These are phyloP conservation scores for Cerceris ruficornis DNA, from an alignment of 2,888 invertebrate species.

Conservation along the genomic window DNA sequence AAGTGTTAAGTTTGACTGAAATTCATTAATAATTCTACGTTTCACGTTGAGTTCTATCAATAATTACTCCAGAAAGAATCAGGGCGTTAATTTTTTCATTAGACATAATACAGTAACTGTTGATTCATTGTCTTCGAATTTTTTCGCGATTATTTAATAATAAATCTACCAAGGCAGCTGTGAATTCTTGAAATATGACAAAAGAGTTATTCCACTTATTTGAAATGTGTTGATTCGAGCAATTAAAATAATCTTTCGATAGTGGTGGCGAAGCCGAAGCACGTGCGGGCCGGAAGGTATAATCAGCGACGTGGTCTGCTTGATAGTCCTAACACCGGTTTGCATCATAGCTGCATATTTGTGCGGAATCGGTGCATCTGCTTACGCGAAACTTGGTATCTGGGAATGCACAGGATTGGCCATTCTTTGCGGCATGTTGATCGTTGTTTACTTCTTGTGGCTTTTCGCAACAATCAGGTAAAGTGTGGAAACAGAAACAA, in stretches of 20 bases:
- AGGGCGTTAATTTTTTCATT: too few relatives aligned
- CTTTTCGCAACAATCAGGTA: conserved; percentile 78
- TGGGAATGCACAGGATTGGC: conserved; percentile 79
- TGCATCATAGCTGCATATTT: conserved; percentile 82
- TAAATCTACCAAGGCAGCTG: background rate
- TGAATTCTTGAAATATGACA: background rate
- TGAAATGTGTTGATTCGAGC: background rate
- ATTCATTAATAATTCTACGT: too few relatives aligned
- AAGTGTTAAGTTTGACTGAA: too few relatives aligned
- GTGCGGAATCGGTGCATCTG: conserved; percentile 81
- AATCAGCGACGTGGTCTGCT: conserved; percentile 82
- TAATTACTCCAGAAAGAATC: too few relatives aligned
- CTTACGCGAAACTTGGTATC: conserved; percentile 75
- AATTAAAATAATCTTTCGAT: conserved; percentile 70
- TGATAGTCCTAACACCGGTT: conserved; percentile 82
- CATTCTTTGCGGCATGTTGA: conserved; percentile 74
- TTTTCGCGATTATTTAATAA: background rate
- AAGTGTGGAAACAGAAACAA: too few relatives aligned
- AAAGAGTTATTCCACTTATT: background rate
- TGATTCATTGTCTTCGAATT: too few relatives aligned
- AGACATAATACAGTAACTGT: too few relatives aligned
- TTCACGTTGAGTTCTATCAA: too few relatives aligned
- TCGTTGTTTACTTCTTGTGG: conserved; percentile 77
- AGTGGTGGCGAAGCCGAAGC: conserved; percentile 81
- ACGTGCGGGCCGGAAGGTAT: conserved; percentile 81